Evolutionary conservation across 2,113 vertebrate genomes (phyloP).

Genomic region (Ageneiosus marmoratus): DNA sequence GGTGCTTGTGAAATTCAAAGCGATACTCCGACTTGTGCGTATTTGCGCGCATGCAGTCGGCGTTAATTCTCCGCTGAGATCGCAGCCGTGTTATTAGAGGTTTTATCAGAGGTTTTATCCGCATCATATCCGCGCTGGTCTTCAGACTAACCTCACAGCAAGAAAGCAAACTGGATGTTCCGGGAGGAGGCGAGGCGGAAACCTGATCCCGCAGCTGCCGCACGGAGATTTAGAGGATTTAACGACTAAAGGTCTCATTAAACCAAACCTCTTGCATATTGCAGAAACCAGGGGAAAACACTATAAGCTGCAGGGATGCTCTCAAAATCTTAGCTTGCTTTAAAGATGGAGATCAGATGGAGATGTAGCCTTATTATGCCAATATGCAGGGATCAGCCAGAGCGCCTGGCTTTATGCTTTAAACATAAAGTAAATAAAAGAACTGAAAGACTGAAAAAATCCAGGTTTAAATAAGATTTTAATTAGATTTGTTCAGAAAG

Average conservation of each 20-base stretch:
- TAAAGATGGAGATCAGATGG: background rate
- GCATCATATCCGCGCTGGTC: background rate
- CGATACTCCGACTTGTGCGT: background rate
- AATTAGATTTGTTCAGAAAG: slow-evolving; percentile 10
- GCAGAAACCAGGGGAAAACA: slow-evolving; percentile 12
- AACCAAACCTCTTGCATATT: slow-evolving; percentile 33
- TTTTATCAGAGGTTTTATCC: background rate
- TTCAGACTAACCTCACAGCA: slow-evolving; percentile 11
- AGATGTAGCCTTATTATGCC: no score
- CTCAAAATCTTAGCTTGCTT: background rate
- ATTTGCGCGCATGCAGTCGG: background rate
- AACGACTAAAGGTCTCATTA: slow-evolving; percentile 69
- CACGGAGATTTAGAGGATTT: slow-evolving; percentile 79
- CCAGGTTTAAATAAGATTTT: background rate
- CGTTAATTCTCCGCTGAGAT: background rate
- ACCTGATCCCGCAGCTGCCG: slow-evolving; percentile 69
- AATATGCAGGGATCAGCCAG: no score
- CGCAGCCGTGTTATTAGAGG: background rate
- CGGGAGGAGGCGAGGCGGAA: slow-evolving; percentile 65
- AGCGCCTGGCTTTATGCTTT: background rate
- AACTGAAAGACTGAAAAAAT: background rate
- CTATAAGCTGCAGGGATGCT: background rate
- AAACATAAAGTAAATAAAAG: background rate
- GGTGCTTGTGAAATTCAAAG: background rate
- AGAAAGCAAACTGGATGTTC: slow-evolving; percentile 67